These are phyloP conservation scores for Cyclina sinensis DNA, from an alignment of 1,140 invertebrate species.

Conservation along the genomic window DNA sequence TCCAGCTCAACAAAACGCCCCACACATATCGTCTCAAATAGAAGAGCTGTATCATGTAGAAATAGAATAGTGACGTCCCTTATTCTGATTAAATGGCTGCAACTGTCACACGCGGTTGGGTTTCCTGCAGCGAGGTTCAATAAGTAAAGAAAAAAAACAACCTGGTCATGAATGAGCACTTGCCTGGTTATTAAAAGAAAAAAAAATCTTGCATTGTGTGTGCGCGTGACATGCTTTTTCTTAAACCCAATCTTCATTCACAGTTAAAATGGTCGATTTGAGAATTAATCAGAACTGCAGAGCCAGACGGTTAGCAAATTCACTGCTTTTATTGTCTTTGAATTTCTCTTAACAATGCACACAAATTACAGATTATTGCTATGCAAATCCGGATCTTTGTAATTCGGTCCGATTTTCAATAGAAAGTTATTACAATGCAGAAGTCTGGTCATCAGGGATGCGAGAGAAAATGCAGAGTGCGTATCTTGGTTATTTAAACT, in stretches of 20 bases:
- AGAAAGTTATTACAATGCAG: background rate
- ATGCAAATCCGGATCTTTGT: background rate
- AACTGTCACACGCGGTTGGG: too few relatives aligned
- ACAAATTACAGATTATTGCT: constrained; percentile 20
- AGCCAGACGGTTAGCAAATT: constrained; percentile 2
- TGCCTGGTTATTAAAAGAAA: too few relatives aligned
- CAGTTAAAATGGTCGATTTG: constrained; percentile 26
- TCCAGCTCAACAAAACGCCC: too few relatives aligned
- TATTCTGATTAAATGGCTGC: too few relatives aligned
- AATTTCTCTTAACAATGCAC: background rate
- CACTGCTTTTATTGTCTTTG: constrained; percentile 6
- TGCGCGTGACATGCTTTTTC: background rate
- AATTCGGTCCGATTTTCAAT: background rate
- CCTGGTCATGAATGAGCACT: too few relatives aligned
- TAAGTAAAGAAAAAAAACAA: too few relatives aligned
- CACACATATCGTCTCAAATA: too few relatives aligned
- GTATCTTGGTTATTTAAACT: too few relatives aligned
- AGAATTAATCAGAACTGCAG: constrained; percentile 9
- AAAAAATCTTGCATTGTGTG: background rate
- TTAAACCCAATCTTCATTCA: constrained; percentile 2
- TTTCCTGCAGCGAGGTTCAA: too few relatives aligned
- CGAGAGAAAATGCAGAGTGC: too few relatives aligned
- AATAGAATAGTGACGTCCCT: too few relatives aligned
- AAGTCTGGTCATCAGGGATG: background rate
- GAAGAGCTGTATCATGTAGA: too few relatives aligned